A percentile compares a stretch with the other conserved stretches of the same genome.
These are phyloP conservation scores for Megathymus violae DNA, from an alignment of 1,140 invertebrate genomes.

Conservation along the genomic window DNA sequence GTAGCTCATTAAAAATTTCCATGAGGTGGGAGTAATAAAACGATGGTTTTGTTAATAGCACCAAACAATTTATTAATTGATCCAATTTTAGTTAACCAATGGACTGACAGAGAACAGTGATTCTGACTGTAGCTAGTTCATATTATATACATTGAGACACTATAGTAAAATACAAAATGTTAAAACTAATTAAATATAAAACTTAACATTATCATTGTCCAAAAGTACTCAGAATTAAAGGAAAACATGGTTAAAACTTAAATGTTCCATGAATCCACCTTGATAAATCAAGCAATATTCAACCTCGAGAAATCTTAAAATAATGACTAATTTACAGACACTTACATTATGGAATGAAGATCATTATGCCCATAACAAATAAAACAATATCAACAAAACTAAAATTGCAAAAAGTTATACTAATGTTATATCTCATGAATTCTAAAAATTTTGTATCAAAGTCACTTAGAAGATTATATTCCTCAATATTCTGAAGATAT, in stretches of 20 bases:
- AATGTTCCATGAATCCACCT: slow-evolving; percentile 11
- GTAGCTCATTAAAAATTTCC: too few relatives aligned
- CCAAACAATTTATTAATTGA: slow-evolving; percentile 74
- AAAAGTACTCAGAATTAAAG: neutral
- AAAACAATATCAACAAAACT: slow-evolving; percentile 1
- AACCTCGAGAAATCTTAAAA: slow-evolving; percentile 43
- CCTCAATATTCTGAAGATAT: too few relatives aligned
- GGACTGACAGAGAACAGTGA: slow-evolving; percentile 14
- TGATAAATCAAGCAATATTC: neutral
- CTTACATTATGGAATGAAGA: slow-evolving; percentile 66
- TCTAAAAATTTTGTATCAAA: too few relatives aligned
- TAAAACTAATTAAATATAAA: slow-evolving; percentile 31
- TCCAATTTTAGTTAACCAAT: slow-evolving; percentile 41
- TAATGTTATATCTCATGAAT: neutral
- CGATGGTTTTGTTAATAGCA: slow-evolving; percentile 57
- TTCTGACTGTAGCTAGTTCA: slow-evolving; percentile 31
- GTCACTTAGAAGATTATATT: too few relatives aligned
- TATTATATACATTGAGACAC: slow-evolving; percentile 40
- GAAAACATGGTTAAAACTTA: slow-evolving; percentile 48
- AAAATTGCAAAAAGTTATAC: neutral
- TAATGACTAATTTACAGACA: slow-evolving; percentile 58
- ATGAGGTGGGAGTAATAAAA: slow-evolving; percentile 44
- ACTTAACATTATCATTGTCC: slow-evolving; percentile 20
- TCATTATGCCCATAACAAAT: slow-evolving; percentile 59
- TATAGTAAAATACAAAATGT: slow-evolving; percentile 1